phyloP scores from a whole-genome alignment of 1,140 invertebrate species.

The Ceratina australensis region DNA sequence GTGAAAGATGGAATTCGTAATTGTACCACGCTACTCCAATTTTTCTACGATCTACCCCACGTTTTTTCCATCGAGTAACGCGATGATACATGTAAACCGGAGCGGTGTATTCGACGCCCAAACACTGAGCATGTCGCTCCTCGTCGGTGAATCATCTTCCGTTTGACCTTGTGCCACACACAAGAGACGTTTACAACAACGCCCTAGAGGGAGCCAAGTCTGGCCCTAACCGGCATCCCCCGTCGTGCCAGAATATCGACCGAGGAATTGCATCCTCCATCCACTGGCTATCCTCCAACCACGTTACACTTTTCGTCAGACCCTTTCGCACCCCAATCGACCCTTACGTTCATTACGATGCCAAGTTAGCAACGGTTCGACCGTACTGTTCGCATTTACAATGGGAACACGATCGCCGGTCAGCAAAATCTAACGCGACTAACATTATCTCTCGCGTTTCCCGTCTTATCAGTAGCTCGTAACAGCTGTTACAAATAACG shows the following conservation, averaged over 20 bases:
- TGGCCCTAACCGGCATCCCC: constrained; percentile 58
- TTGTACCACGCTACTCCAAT: not conserved
- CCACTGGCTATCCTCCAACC: constrained; percentile 52
- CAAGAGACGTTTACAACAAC: constrained; percentile 53
- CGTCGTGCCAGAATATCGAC: constrained; percentile 65
- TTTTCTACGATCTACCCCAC: not conserved
- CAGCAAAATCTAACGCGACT: not conserved
- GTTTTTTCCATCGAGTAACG: not conserved
- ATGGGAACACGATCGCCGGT: too few species aligned
- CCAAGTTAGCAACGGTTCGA: not conserved
- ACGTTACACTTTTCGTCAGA: constrained; percentile 46
- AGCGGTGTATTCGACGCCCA: constrained; percentile 19
- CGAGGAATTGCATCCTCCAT: constrained; percentile 62
- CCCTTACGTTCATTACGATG: constrained; percentile 33
- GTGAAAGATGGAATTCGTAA: constrained; percentile 14
- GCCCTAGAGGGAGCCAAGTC: constrained; percentile 63
- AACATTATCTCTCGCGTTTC: not conserved
- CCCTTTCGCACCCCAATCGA: constrained; percentile 42
- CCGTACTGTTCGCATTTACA: not conserved
- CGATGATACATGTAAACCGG: not conserved
- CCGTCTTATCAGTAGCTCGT: too few species aligned
- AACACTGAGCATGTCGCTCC: constrained; percentile 33
- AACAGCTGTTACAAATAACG: not conserved
- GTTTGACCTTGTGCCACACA: constrained; percentile 61
- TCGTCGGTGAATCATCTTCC: constrained; percentile 60